phyloP scores from a whole-genome alignment of 2,797 vertebrate genomes.

The Melanotaenia maccullochi region DNA sequence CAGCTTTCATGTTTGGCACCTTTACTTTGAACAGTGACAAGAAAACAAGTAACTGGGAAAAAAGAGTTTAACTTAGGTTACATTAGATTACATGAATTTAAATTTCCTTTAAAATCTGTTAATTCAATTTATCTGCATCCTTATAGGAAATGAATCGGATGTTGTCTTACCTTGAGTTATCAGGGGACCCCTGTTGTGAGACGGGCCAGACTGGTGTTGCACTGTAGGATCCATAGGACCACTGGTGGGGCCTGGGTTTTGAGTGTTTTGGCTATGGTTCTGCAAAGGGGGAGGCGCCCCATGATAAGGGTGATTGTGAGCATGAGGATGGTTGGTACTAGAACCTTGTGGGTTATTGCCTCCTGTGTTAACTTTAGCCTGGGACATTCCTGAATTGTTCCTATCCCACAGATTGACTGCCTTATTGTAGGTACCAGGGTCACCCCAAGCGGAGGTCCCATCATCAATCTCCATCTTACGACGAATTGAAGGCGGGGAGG shows the following conservation, averaged over 20 bases:
- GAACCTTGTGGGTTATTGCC: conserved; percentile 84
- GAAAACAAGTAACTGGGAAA: background rate
- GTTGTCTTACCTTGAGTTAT: conserved; percentile 85
- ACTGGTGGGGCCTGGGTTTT: conserved; percentile 68
- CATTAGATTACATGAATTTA: background rate
- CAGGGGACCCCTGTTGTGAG: conserved; percentile 84
- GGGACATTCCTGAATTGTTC: conserved; percentile 88
- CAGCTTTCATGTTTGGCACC: conserved; percentile 60
- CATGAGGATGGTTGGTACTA: conserved; percentile 72
- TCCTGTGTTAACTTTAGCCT: conserved; percentile 75
- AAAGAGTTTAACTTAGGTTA: background rate
- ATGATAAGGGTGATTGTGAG: conserved; percentile 81
- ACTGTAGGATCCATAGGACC: conserved; percentile 82
- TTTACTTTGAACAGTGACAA: conserved; percentile 27
- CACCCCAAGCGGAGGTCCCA: conserved; percentile 97
- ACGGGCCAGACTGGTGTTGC: conserved; percentile 88
- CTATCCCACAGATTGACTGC: conserved; percentile 97
- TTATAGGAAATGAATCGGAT: background rate
- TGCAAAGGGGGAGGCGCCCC: conserved; percentile 78
- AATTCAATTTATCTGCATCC: background rate
- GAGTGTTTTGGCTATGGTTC: conserved; percentile 73
- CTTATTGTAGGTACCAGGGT: conserved; percentile 93
- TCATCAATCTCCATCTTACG: conserved; percentile 99
- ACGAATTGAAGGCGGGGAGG: conserved; percentile 94
- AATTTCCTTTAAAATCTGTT: conserved; percentile 8